These are phyloP conservation scores for Ditylenchus weischeri DNA, from an alignment of 2,888 invertebrate genomes.

Conservation along the genomic window DNA sequence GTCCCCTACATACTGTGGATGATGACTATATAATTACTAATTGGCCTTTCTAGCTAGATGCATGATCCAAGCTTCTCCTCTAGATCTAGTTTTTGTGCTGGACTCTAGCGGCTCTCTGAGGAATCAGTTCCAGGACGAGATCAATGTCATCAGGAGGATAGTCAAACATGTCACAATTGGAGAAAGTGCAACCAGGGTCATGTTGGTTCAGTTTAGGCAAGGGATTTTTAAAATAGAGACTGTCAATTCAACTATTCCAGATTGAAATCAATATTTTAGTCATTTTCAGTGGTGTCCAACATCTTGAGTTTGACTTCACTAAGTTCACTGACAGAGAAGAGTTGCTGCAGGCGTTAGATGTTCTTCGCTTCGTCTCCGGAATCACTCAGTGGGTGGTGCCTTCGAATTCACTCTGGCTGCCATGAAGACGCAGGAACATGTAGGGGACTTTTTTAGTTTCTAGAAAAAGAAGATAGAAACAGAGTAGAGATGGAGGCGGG, in stretches of 20 bases:
- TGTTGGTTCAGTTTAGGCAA: conserved; percentile 55
- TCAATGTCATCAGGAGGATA: conserved; percentile 53
- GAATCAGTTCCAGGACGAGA: conserved; percentile 54
- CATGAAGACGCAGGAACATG: conserved; percentile 35
- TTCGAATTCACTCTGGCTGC: conserved; percentile 49
- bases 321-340: conserved; percentile 50
- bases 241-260: neutral
- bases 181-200: conserved; percentile 50
- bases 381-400: conserved; percentile 56
- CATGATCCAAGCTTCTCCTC: conserved; percentile 51
- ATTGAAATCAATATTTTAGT: neutral
- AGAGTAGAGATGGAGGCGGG: no score
- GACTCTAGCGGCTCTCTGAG: conserved; percentile 55
- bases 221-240: neutral
- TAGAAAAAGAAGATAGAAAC: no score
- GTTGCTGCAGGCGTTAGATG: conserved; percentile 46
- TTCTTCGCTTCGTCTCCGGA: conserved; percentile 53
- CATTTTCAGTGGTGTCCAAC: conserved; percentile 54
- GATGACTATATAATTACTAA: neutral
- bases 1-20: neutral
- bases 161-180: conserved; percentile 54
- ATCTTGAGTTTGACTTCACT: conserved; percentile 55
- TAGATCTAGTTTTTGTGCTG: conserved; percentile 55
- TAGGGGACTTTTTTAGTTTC: no score
- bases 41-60: conserved; percentile 48